Conservation (phyloP, 1,140 invertebrate genomes). For the Holotrichia oblita region DNA sequence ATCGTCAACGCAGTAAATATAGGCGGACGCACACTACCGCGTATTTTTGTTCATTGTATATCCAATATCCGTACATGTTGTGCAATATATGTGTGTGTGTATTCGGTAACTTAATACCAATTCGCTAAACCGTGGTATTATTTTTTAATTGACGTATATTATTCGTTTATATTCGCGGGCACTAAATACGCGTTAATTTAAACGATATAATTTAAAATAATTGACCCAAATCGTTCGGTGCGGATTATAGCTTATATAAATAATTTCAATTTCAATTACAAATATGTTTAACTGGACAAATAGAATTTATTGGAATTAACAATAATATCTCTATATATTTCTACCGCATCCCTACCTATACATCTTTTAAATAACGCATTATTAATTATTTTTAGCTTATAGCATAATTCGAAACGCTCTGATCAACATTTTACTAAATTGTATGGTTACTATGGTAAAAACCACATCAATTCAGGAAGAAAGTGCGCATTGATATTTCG, state of each 20-base stretch:
- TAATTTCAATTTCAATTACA: slow-evolving; percentile 37
- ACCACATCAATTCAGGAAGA: too few relatives aligned
- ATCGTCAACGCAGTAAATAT: neutral
- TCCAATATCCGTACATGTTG: neutral
- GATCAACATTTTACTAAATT: too few relatives aligned
- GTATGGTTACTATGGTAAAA: too few relatives aligned
- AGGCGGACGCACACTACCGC: neutral
- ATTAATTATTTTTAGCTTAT: too few relatives aligned
- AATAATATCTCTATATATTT: too few relatives aligned
- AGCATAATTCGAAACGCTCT: too few relatives aligned
- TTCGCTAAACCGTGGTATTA: neutral
- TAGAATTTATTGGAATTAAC: slow-evolving; percentile 25
- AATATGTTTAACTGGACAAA: slow-evolving; percentile 33
- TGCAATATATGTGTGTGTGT: neutral
- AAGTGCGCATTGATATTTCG: too few relatives aligned
- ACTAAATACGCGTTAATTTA: neutral
- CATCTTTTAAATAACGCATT: too few relatives aligned
- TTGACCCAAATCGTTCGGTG: slow-evolving; percentile 26
- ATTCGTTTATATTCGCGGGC: neutral
- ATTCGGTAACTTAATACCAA: neutral
- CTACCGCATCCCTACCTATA: too few relatives aligned
- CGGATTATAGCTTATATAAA: slow-evolving; percentile 22
- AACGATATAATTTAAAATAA: slow-evolving; percentile 33
- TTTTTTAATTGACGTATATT: neutral
- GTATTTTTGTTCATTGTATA: too few relatives aligned